These are phyloP conservation scores for Synanthedon formicaeformis DNA, from an alignment of 2,888 invertebrate genomes.

Conservation along the genomic window DNA sequence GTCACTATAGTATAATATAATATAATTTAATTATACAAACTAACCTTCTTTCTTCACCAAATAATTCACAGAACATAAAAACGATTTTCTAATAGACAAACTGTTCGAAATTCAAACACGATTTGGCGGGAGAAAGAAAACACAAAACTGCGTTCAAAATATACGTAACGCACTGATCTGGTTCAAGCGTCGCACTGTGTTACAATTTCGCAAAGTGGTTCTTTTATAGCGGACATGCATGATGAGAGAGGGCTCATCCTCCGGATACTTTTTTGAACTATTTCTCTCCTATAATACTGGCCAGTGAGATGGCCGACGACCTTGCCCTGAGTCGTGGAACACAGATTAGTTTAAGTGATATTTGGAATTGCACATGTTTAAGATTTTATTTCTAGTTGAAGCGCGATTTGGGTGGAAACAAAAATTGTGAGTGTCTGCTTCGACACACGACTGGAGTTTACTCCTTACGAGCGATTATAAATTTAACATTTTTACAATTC, in stretches of 20 bases:
- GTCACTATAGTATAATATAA: too few relatives aligned
- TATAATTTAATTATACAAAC: too few relatives aligned
- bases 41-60: too few relatives aligned
- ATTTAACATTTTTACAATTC: too few relatives aligned
- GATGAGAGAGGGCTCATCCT: neutral
- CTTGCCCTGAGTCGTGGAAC: neutral
- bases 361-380: too few relatives aligned
- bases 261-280: neutral
- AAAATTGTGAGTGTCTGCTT: too few relatives aligned
- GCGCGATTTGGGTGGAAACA: too few relatives aligned
- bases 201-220: conserved; percentile 37
- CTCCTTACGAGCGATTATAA: too few relatives aligned
- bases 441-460: too few relatives aligned
- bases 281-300: neutral
- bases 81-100: neutral
- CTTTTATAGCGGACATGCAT: conserved; percentile 35
- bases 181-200: conserved; percentile 36
- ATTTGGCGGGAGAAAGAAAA: conserved; percentile 20
- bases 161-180: conserved; percentile 20
- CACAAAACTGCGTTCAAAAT: conserved; percentile 13
- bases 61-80: too few relatives aligned
- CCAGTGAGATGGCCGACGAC: neutral
- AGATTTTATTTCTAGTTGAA: too few relatives aligned
- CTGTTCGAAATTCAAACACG: conserved; percentile 4
- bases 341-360: too few relatives aligned